A percentile compares a stretch with the other conserved stretches of the same genome.
phyloP scores from a whole-genome alignment of 2,113 vertebrate genomes.

The Engystomops pustulosus region DNA sequence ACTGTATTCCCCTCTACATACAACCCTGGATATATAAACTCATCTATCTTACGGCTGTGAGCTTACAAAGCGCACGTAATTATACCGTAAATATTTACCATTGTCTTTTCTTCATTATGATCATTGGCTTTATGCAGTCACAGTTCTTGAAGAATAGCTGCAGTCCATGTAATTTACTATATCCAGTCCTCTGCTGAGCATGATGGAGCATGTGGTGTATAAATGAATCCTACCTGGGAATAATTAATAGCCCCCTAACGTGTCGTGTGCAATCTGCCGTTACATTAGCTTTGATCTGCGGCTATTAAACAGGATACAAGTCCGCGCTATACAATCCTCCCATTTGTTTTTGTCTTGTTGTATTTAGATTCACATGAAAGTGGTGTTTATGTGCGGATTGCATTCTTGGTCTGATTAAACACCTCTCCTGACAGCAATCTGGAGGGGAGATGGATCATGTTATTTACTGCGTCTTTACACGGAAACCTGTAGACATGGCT shows the following conservation, averaged over 20 bases:
- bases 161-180: not conserved
- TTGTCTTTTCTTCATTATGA: constrained; percentile 5
- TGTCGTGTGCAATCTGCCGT: constrained; percentile 28
- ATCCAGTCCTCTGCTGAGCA: constrained; percentile 6
- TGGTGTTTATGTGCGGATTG: constrained; percentile 43
- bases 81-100: constrained; percentile 20
- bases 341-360: constrained; percentile 45
- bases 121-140: not conserved
- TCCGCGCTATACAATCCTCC: constrained; percentile 19
- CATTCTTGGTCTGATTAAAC: constrained; percentile 57
- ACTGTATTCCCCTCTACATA: not conserved
- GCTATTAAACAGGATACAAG: constrained; percentile 47
- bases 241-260: constrained; percentile 31
- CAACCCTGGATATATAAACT: not conserved
- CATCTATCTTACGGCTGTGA: not conserved
- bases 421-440: constrained; percentile 27
- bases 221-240: constrained; percentile 31
- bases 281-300: constrained; percentile 43
- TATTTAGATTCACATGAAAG: constrained; percentile 52
- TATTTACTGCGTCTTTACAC: constrained; percentile 31
- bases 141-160: constrained; percentile 10
- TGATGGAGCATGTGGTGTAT: constrained; percentile 30
- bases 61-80: not conserved
- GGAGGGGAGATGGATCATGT: constrained; percentile 40
- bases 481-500: not conserved